Conservation (phyloP, 1,140 invertebrate genomes). For the Euborellia annulipes region DNA sequence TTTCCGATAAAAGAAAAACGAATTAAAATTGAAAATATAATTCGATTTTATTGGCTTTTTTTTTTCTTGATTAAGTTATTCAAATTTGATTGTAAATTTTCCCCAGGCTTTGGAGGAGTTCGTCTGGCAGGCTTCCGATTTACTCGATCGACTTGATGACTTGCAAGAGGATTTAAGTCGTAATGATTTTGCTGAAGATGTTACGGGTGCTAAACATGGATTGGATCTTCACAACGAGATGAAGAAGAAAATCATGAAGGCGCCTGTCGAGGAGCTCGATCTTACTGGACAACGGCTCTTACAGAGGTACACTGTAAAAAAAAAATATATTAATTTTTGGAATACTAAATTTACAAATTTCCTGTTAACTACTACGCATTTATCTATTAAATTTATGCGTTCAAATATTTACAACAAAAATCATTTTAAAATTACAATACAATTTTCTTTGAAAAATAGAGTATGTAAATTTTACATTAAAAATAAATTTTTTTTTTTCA, state of each 20-base stretch:
- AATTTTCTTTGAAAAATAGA: no score
- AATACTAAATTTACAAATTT: constrained; percentile 4
- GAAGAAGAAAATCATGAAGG: constrained; percentile 83
- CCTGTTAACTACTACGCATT: neutral
- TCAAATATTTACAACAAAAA: no score
- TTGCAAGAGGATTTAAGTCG: constrained; percentile 77
- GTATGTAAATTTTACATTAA: no score
- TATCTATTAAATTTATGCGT: neutral
- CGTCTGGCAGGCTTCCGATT: constrained; percentile 82
- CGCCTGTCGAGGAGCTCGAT: constrained; percentile 85
- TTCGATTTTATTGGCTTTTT: neutral
- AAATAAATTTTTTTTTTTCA: no score
- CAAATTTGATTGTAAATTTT: no score
- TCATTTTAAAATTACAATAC: no score
- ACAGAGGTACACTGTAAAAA: constrained; percentile 34
- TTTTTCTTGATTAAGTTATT: no score
- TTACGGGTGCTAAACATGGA: constrained; percentile 70
- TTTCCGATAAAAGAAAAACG: no score
- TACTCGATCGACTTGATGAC: constrained; percentile 81
- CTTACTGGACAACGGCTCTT: constrained; percentile 47
- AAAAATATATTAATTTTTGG: no score
- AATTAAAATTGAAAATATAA: no score
- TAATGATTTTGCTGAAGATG: constrained; percentile 84
- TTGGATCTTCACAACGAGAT: constrained; percentile 89
- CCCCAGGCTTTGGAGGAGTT: constrained; percentile 77